These are phyloP conservation scores for Athalia cordata DNA, from an alignment of 2,888 invertebrate genomes.

Conservation along the genomic window DNA sequence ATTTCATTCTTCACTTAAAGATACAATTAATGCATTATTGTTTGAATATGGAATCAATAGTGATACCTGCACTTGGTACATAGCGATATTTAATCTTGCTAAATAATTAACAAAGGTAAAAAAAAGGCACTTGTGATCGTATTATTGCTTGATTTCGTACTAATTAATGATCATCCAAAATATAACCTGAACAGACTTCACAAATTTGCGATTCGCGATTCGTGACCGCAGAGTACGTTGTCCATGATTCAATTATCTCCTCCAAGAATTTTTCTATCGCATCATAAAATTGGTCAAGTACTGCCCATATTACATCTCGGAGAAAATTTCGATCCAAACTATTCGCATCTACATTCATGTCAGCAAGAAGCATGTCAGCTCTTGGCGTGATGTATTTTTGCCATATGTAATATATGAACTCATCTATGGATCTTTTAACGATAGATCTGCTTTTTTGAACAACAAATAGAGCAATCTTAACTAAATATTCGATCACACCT, in stretches of 20 bases:
- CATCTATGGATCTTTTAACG: background rate
- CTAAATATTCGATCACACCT: background rate
- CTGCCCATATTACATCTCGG: background rate
- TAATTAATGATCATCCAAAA: background rate
- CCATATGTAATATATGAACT: constrained; percentile 13
- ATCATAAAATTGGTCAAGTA: constrained; percentile 11
- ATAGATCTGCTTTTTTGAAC: background rate
- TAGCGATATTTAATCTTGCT: no score
- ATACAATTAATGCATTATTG: no score
- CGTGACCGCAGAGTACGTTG: background rate
- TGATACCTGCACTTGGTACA: no score
- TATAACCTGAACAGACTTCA: constrained; percentile 9
- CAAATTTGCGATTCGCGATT: background rate
- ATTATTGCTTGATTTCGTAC: background rate
- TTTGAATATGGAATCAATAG: no score
- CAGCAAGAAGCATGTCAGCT: background rate
- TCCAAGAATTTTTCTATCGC: constrained; percentile 10
- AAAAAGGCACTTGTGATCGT: constrained; percentile 19
- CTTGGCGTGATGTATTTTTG: background rate
- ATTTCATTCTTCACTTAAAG: background rate
- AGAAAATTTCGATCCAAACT: no score
- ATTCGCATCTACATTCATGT: background rate
- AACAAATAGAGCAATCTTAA: constrained; percentile 6
- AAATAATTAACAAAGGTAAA: background rate
- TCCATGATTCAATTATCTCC: constrained; percentile 3